Base-by-base conservation (phyloP, 2,888 invertebrate species). In the Agapostemon virescens region DNA sequence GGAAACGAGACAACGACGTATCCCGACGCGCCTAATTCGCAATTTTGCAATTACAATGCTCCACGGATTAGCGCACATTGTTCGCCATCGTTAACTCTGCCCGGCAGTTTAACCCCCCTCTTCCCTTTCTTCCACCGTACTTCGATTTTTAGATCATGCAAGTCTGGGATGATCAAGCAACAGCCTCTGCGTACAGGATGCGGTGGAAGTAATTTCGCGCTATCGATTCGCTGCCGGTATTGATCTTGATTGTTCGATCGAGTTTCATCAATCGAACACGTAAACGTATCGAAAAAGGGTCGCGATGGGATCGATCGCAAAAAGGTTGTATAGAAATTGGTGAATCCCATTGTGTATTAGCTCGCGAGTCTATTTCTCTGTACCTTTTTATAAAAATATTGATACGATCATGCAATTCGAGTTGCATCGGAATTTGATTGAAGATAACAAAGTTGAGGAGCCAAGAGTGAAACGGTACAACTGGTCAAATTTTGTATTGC, bases 1-100 rank as follows among this genome's bases (percentile, higher is more conserved):
- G 72, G 42, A 64, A 67, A 73, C 66, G 45, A 68, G 69, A 64
- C 45, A 77, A 64, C 52, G 64, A 72, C 69, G 26, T 64, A 77
- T 80, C 58, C 52, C 64, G 20, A 38, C 17, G n/a, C n/a, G 49
- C n/a, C 26, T 23, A 23, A 63, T 63, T 69, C 58, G 38, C 40
- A 36, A 17, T 49, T 26, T 38, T 17, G 15, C 45, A 13, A 55
- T n/a, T 42, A 42, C 36, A 42, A 40, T 9, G 63, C 13, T 36
- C 13, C 63, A 15, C 26, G 26, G 17, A 63, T 63, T 63, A 17
- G 6, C 11, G 15, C 15, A 6, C 26, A 15, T 55, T 26, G 52
- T 55, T 26, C 52, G n/a, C 52, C 52, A 5, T 6, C 15, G 26
- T 55, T 55, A 5, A 26, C 15, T 6, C 15, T 15, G 5, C 1